Percentiles rank a stretch among this genome's conserved stretches.
These are phyloP conservation scores for Oriolus oriolus DNA, from an alignment of 2,113 vertebrate genomes.

Conservation along the genomic window DNA sequence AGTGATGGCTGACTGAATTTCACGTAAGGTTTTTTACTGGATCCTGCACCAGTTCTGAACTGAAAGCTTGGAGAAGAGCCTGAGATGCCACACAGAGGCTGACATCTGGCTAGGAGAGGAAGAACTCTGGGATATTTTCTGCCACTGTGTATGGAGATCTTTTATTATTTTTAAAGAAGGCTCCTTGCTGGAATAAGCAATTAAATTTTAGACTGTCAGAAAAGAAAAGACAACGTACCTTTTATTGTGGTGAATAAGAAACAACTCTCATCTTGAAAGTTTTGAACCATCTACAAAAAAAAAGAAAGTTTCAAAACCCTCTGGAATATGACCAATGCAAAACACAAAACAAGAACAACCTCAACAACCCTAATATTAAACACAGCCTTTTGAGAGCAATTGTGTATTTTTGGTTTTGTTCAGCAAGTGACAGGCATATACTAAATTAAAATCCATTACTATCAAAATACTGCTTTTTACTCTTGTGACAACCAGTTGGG, in stretches of 20 bases:
- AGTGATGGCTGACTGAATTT: background rate
- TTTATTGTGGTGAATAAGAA: constrained; percentile 93
- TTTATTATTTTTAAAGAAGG: background rate
- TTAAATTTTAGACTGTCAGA: background rate
- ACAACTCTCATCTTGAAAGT: constrained; percentile 94
- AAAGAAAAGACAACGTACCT: constrained; percentile 72
- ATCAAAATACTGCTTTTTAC: background rate
- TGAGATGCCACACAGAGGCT: background rate
- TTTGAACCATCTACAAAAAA: constrained; percentile 89
- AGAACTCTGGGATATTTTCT: background rate
- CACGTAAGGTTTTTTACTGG: background rate
- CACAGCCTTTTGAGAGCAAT: background rate
- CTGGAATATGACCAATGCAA: background rate
- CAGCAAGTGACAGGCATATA: background rate
- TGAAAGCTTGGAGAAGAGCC: background rate
- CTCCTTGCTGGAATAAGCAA: background rate
- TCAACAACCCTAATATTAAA: background rate
- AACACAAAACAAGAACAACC: background rate
- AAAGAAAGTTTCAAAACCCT: background rate
- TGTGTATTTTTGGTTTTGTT: background rate
- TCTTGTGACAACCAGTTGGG: background rate
- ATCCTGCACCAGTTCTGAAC: background rate
- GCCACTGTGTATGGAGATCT: background rate
- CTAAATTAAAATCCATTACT: background rate
- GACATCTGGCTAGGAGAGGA: background rate